Conservation (phyloP, 2,888 invertebrate species). For the Epicampocera succincta region DNA sequence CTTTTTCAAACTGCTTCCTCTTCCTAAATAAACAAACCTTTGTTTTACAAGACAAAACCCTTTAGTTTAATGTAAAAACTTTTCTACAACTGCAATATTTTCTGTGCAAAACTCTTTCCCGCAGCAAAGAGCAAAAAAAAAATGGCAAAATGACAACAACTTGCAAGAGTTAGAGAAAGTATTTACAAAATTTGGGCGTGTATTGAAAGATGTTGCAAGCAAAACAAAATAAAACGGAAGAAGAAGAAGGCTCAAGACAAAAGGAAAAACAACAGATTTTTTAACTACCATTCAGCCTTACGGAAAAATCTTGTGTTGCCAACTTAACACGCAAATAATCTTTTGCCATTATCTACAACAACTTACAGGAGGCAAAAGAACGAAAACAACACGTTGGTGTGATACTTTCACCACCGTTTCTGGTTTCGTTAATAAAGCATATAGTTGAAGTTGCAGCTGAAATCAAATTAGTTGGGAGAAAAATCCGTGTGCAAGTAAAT, state of each 20-base stretch:
- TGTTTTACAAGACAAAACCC: conserved; percentile 60
- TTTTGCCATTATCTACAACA: conserved; percentile 49
- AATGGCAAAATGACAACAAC: conserved; percentile 32
- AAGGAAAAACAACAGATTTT: conserved; percentile 8
- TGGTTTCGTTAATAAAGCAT: conserved; percentile 20
- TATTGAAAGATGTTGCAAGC: conserved; percentile 26
- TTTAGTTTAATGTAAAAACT: conserved; percentile 64
- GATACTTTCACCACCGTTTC: conserved; percentile 14
- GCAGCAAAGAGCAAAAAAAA: background rate
- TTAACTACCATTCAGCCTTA: conserved; percentile 26
- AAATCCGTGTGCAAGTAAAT: conserved; percentile 25
- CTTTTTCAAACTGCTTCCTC: too few species aligned
- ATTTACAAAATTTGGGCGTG: conserved; percentile 62
- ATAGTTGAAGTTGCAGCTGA: conserved; percentile 37
- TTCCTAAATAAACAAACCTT: conserved; percentile 33
- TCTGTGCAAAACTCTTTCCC: background rate
- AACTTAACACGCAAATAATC: conserved; percentile 64
- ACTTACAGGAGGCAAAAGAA: conserved; percentile 21
- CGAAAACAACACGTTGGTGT: conserved; percentile 24
- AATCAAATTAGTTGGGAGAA: conserved; percentile 21
- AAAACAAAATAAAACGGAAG: too few species aligned
- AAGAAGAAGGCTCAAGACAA: background rate
- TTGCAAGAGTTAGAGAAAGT: background rate
- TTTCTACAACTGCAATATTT: conserved; percentile 42
- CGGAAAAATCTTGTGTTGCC: conserved; percentile 37